Percentiles rank a stretch among this genome's conserved stretches.
These are phyloP conservation scores for Emydoidea blandingii DNA, from an alignment of 2,797 vertebrate genomes.

Conservation along the genomic window DNA sequence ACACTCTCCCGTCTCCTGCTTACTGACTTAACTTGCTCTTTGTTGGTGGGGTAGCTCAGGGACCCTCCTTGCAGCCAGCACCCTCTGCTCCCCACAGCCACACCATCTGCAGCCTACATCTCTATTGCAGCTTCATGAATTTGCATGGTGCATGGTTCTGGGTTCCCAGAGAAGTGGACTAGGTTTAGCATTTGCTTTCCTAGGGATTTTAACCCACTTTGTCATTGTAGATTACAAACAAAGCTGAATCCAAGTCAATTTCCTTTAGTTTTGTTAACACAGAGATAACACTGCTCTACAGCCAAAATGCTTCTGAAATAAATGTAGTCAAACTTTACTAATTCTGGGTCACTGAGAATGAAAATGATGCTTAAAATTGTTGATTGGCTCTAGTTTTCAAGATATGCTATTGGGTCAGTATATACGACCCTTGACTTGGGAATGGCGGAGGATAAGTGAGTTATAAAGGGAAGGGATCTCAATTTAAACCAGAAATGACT, in stretches of 20 bases:
- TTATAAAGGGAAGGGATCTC: no score
- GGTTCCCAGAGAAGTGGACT: not conserved
- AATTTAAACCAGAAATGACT: no score
- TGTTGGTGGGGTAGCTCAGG: not conserved
- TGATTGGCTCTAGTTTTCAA: no score
- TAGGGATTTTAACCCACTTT: not conserved
- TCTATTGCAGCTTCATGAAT: not conserved
- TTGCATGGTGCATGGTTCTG: fast-evolving
- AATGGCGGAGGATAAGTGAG: no score
- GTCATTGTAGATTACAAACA: not conserved
- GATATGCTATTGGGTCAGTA: no score
- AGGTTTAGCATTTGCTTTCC: conserved; percentile 29
- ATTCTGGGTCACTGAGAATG: no score
- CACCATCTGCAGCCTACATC: not conserved
- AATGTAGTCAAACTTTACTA: no score
- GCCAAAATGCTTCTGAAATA: no score
- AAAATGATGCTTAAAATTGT: no score
- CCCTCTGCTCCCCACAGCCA: fast-evolving
- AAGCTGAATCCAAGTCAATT: not conserved
- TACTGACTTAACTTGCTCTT: not conserved
- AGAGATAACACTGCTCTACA: not conserved
- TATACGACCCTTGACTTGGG: no score
- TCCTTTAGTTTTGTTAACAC: conserved; percentile 14
- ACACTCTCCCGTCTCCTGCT: not conserved
- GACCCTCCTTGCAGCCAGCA: fast-evolving